Evolutionary conservation across 2,797 vertebrate genomes (phyloP), one percentile per base, ranked within the genome.

Genomic region (Acrocephalus scirpaceus): DNA sequence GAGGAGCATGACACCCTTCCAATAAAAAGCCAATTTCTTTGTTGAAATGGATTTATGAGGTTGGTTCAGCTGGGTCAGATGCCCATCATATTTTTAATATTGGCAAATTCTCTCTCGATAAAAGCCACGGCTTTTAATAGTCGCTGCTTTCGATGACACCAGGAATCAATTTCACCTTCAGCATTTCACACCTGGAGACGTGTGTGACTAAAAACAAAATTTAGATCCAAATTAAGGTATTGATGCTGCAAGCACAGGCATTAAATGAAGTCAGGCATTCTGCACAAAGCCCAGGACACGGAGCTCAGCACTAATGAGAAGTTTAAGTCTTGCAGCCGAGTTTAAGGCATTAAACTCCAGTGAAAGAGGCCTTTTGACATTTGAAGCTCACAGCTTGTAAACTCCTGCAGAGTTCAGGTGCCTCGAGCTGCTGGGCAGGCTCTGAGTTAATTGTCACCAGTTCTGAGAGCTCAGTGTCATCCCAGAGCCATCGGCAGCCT

Each of bases 161-260:
- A 82, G 70, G 74, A 95, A 90, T 77, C 65, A 83, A 56, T 83
- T 76, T 70, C 82, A 77, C 48, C 82, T 77, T 80, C 48, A 48
- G 65, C 25, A 56, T 72, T 92, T 90, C 77, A 81, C 0, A 1
- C 38, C 40, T 32, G 57, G 26, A 9, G 27, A 22, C 0, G 11
- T 32, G 53, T 19, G 30, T 22, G 70, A 62, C 54, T 62, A 3
- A 66, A 45, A 71, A 62, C 29, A 60, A 64, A 60, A 80, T 75
- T 13, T 88, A 61, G 76, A 80, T 64, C 42, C 79, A 80, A 77
- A 93, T 83, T 45, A 88, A 45, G 54, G 29, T 29, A 62, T 47
- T n/a, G 20, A 44, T 34, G 48, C 54, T 65, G 56, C 60, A 93
- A 60, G 71, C 58, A 80, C 14, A 57, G 76, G 25, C 53, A 20